Conservation (phyloP, 2,113 vertebrate genomes). For the Catagonus wagneri region DNA sequence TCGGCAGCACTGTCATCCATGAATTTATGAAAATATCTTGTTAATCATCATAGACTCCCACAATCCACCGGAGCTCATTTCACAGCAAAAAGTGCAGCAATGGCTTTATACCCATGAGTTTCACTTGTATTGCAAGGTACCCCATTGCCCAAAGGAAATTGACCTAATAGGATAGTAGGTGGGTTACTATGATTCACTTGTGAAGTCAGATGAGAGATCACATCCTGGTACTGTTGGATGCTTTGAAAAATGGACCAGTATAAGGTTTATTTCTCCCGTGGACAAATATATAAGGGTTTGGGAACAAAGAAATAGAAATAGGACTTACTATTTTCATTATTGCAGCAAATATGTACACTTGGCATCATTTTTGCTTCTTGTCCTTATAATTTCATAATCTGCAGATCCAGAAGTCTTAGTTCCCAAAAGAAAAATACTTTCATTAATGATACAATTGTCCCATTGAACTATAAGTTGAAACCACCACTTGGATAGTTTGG, state of each 20-base stretch:
- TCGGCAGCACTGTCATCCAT: not conserved
- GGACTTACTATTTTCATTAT: not conserved
- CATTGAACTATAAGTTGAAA: not conserved
- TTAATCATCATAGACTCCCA: not conserved
- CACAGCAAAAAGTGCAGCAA: not conserved
- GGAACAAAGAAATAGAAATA: not conserved
- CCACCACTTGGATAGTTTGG: not conserved
- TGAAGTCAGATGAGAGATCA: not conserved
- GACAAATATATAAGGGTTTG: not conserved
- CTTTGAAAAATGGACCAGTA: not conserved
- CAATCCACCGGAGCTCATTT: not conserved
- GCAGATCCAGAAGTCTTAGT: not conserved
- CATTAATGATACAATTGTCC: not conserved
- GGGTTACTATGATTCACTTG: constrained; percentile 1
- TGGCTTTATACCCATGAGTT: not conserved
- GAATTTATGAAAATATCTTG: not conserved
- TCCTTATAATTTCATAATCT: not conserved
- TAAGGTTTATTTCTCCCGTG: not conserved
- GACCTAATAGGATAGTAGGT: not conserved
- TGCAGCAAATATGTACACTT: not conserved
- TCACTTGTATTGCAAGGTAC: not conserved
- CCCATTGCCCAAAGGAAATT: not conserved
- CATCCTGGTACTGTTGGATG: not conserved
- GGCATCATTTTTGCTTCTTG: not conserved
- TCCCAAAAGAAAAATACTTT: not conserved